Percentiles rank a stretch among this genome's conserved stretches.
Conservation (phyloP, 1,140 invertebrate genomes). For the Penaeus indicus region DNA sequence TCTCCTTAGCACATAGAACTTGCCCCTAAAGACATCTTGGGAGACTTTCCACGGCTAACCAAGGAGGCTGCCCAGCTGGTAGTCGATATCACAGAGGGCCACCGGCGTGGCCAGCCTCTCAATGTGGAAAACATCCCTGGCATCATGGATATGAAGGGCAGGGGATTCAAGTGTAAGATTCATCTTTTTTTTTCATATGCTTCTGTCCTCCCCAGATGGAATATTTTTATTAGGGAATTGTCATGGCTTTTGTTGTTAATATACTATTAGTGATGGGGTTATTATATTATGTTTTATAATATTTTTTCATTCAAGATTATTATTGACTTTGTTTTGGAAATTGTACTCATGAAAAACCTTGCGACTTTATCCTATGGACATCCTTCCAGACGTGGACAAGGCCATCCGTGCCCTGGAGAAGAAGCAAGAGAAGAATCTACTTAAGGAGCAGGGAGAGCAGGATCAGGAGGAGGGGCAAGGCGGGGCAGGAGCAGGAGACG, state of each 20-base stretch:
- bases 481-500: background rate
- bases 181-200: slow-evolving; percentile 69
- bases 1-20: slow-evolving; percentile 85
- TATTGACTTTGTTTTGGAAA: background rate
- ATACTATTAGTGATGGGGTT: too few relatives aligned
- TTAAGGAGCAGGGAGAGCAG: slow-evolving; percentile 25
- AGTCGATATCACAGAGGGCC: slow-evolving; percentile 60
- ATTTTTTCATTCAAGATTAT: too few relatives aligned
- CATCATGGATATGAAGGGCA: slow-evolving; percentile 56
- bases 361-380: slow-evolving; percentile 41
- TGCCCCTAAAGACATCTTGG: slow-evolving; percentile 89
- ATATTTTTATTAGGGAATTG: background rate
- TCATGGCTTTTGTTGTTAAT: background rate
- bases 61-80: slow-evolving; percentile 77
- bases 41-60: slow-evolving; percentile 85
- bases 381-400: slow-evolving; percentile 59
- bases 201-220: slow-evolving; percentile 57
- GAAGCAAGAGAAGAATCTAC: slow-evolving; percentile 46
- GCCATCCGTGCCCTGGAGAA: slow-evolving; percentile 46
- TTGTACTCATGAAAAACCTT: background rate
- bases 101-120: slow-evolving; percentile 46
- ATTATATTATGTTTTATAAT: too few relatives aligned
- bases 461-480: background rate
- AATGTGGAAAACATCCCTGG: slow-evolving; percentile 60
- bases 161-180: slow-evolving; percentile 69